Base-by-base conservation (phyloP, 2,797 vertebrate species). In the Alauda arvensis region DNA sequence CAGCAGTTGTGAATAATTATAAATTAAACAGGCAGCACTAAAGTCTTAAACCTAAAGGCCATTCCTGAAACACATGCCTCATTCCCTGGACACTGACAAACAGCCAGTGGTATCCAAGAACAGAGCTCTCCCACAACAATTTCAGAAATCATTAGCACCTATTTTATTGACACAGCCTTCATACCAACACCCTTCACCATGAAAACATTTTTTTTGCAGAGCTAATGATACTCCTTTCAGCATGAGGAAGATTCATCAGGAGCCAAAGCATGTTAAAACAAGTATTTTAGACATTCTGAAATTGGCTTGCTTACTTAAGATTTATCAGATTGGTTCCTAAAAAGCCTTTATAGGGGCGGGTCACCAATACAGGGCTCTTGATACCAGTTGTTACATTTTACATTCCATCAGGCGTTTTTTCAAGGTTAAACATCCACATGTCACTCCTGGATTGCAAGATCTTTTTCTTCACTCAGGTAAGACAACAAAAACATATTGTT, bases 201-300 rank as follows among this genome's bases (percentile, higher is more conserved):
- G 17, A 56, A 77, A 86, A 91, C 31, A 48, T 65, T 70, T 37
- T 45, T 45, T 63, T 65, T 48, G n/a, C 46, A 39, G 49, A 85
- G 25, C 20, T 67, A 76, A 45, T 71, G 33, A 10, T 16, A 23
- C 42, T 75, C 77, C 57, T 71, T 76, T 79, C 57, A 63, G 83
- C 77, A 55, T 2, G 20, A 53, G 39, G 43, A 79, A 82, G 43
- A 86, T 46, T 42, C 68, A 74, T 10, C 61, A 68, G 71, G 43
- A 89, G 87, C 66, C 40, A 37, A 53, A 59, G 53, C 75, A 2
- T 25, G 85, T 77, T 82, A 68, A 79, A 89, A 89, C 91, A 88
- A 65, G 87, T 43, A 48, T 21, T 40, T 88, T 7, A 87, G 68
- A 57, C 40, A 31, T n/a, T 45, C 31, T 63, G 46, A 68, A 87